Percentiles rank a stretch among this genome's conserved stretches.
These are phyloP conservation scores for Hypotaenidia okinawae DNA, from an alignment of 2,797 vertebrate genomes.

Conservation along the genomic window DNA sequence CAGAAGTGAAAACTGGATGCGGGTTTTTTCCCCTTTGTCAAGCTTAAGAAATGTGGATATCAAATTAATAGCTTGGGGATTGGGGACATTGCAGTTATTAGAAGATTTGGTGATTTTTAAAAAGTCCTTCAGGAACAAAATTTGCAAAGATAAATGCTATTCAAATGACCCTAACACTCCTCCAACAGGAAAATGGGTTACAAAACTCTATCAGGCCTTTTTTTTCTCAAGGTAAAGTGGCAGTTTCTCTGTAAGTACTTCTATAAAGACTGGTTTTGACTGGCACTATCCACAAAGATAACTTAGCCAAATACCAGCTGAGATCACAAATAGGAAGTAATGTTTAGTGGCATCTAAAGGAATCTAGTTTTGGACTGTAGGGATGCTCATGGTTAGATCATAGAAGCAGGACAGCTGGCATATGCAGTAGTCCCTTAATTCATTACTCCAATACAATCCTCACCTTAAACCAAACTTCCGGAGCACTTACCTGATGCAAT, in stretches of 20 bases:
- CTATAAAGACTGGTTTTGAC: not conserved
- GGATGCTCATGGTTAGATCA: not conserved
- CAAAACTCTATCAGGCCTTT: not conserved
- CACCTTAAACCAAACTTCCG: not conserved
- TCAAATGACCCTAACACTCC: not conserved
- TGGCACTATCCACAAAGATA: not conserved
- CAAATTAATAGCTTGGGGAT: not conserved
- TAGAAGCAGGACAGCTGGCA: not conserved
- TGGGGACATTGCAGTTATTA: not conserved
- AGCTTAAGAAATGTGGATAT: not conserved
- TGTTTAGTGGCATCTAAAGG: not conserved
- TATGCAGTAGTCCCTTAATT: not conserved
- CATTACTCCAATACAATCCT: not conserved
- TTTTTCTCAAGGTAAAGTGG: not conserved
- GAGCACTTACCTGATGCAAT: not conserved
- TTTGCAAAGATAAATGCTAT: not conserved
- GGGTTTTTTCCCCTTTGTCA: not conserved
- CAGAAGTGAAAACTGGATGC: not conserved
- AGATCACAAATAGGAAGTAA: not conserved
- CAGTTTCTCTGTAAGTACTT: not conserved
- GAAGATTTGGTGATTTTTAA: not conserved
- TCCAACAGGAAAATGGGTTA: not conserved
- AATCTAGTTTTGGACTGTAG: not conserved
- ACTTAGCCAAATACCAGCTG: not conserved
- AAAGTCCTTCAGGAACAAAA: not conserved